These are phyloP conservation scores for Chiloscyllium plagiosum DNA, from an alignment of 2,113 vertebrate species.

Conservation along the genomic window DNA sequence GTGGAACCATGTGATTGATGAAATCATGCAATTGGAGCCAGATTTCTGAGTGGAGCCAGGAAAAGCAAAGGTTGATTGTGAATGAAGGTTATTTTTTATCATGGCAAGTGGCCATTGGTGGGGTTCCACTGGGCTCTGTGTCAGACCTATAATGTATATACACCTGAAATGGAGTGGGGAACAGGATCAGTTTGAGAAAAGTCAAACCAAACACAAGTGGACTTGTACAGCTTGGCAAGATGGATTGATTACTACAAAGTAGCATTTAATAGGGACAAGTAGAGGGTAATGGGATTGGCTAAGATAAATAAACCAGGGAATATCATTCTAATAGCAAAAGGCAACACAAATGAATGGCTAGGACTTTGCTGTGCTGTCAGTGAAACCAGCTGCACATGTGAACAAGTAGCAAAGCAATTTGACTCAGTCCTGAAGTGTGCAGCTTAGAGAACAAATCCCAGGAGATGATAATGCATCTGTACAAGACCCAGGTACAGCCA, in stretches of 20 bases:
- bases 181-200: background rate
- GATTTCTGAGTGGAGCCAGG: background rate
- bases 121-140: background rate
- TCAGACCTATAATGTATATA: background rate
- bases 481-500: background rate
- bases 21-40: background rate
- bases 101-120: background rate
- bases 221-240: background rate
- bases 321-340: background rate
- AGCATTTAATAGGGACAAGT: background rate
- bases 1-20: background rate
- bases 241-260: background rate
- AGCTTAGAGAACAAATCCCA: background rate
- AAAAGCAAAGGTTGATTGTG: background rate
- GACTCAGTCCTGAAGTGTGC: background rate
- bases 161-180: background rate
- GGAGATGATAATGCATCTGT: background rate
- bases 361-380: background rate
- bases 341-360: background rate
- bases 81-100: background rate
- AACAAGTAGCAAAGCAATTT: background rate
- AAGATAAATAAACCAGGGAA: background rate
- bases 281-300: background rate
- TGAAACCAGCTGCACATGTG: background rate
- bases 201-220: background rate